Evolutionary conservation across 2,888 invertebrate species (phyloP).

Genomic region (Patella depressa): DNA sequence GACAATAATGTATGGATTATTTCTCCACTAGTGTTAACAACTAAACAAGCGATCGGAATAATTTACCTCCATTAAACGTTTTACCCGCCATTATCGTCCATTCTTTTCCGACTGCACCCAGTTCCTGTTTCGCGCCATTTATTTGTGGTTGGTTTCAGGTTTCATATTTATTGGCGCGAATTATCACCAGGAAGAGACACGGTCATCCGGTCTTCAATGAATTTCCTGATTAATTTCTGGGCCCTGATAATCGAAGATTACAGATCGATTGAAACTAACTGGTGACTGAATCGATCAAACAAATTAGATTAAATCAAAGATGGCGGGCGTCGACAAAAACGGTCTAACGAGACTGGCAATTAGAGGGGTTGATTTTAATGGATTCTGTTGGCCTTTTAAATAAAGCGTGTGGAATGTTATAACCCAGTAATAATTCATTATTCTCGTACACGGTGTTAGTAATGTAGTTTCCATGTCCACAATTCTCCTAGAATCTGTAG

Average conservation of each 20-base stretch:
- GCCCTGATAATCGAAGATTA: slow-evolving; percentile 6
- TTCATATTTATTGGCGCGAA: slow-evolving; percentile 13
- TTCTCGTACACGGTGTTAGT: slow-evolving; percentile 24
- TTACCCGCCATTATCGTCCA: slow-evolving; percentile 9
- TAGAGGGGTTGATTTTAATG: slow-evolving; percentile 10
- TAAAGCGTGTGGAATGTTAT: slow-evolving; percentile 8
- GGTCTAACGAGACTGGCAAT: slow-evolving; percentile 10
- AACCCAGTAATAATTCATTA: slow-evolving; percentile 22
- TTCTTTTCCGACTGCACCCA: slow-evolving; percentile 4
- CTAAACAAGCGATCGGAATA: slow-evolving; percentile 7
- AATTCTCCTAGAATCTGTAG: slow-evolving; percentile 25
- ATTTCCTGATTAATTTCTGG: neutral
- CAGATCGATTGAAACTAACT: neutral
- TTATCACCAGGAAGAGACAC: slow-evolving; percentile 9
- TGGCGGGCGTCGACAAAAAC: slow-evolving; percentile 3
- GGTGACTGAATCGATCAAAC: slow-evolving; percentile 1
- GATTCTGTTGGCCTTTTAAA: slow-evolving; percentile 9
- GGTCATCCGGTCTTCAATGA: slow-evolving; percentile 10
- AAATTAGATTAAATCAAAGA: slow-evolving; percentile 11
- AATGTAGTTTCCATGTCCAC: slow-evolving; percentile 36
- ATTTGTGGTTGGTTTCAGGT: neutral
- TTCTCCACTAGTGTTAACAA: neutral
- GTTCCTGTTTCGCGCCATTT: slow-evolving; percentile 11
- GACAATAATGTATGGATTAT: slow-evolving; percentile 3
- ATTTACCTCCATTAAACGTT: slow-evolving; percentile 6